phyloP scores from a whole-genome alignment of 2,888 invertebrate species.

The Uropetala carovei region DNA sequence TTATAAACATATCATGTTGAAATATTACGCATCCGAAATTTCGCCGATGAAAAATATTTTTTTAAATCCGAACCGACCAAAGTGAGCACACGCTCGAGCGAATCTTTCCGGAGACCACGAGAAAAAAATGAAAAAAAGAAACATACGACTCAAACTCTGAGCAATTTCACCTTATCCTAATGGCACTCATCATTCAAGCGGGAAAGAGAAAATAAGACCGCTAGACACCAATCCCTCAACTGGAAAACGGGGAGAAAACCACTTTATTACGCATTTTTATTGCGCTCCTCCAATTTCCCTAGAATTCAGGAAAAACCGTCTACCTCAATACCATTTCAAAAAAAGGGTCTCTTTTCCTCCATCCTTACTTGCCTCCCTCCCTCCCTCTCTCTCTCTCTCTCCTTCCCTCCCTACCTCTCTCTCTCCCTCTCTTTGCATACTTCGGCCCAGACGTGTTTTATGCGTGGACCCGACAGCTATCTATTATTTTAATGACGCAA shows the following conservation, averaged over 20 bases:
- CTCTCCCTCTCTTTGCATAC: neutral
- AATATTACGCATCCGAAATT: no score
- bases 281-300: neutral
- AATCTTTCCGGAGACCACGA: no score
- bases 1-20: no score
- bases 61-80: no score
- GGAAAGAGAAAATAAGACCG: neutral
- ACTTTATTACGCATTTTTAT: neutral
- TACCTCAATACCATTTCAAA: neutral
- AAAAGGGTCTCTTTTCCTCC: neutral
- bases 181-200: neutral
- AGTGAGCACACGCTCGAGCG: no score
- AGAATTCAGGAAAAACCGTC: neutral
- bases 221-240: neutral
- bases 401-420: no score
- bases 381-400: no score
- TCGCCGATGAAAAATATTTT: no score
- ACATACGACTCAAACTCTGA: no score
- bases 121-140: no score
- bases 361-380: no score
- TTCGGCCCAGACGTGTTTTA: conserved; percentile 27
- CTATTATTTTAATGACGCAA: conserved; percentile 55
- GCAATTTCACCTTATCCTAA: neutral
- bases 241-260: neutral
- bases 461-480: conserved; percentile 21